Conservation (phyloP, 2,113 vertebrate species). For the Aegypius monachus region DNA sequence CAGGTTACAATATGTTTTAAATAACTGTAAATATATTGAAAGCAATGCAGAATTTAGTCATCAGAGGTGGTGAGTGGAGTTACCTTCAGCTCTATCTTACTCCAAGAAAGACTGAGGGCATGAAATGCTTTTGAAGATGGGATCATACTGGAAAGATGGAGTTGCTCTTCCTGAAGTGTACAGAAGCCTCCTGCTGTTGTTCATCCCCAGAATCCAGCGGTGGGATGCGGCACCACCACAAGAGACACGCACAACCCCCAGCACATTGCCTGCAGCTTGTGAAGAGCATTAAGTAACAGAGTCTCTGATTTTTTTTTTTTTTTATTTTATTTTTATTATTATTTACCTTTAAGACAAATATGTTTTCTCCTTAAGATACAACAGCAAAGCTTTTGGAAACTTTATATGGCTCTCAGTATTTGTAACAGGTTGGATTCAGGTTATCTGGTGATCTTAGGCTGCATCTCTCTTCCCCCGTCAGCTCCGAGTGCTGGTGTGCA, state of each 20-base stretch:
- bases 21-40: neutral
- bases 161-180: neutral
- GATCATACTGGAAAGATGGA: neutral
- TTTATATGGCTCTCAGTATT: accelerated
- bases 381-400: neutral
- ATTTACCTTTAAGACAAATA: neutral
- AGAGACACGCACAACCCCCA: neutral
- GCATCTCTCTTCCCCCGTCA: neutral
- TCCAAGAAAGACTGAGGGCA: neutral
- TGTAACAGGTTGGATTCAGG: neutral
- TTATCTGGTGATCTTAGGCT: neutral
- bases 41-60: neutral
- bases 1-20: neutral
- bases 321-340: neutral
- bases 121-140: neutral
- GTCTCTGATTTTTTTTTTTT: neutral
- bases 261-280: neutral
- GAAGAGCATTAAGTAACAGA: neutral
- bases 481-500: too few species aligned
- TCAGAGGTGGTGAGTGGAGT: neutral
- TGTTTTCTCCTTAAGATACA: neutral
- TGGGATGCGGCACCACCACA: neutral
- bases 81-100: neutral
- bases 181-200: neutral
- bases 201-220: neutral